These are phyloP conservation scores for Dorcus hopei DNA, from an alignment of 2,888 invertebrate species.

Conservation along the genomic window DNA sequence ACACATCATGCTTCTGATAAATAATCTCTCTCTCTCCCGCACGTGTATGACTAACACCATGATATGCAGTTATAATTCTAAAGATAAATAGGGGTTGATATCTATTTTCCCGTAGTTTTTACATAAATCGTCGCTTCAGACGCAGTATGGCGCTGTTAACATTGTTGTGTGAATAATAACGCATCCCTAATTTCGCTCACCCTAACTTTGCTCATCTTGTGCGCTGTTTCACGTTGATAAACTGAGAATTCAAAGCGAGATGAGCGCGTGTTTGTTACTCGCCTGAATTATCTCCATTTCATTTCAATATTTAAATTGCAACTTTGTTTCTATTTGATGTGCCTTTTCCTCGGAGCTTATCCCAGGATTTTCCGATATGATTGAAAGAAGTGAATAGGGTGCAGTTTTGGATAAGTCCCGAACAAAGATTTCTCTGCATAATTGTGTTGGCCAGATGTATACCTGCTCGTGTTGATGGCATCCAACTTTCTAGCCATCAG, in stretches of 20 bases:
- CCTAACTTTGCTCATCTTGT: constrained; percentile 7
- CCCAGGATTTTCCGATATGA: too few relatives aligned
- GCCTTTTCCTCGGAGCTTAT: too few relatives aligned
- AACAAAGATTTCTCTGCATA: too few relatives aligned
- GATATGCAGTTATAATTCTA: constrained; percentile 44
- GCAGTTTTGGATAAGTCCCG: too few relatives aligned
- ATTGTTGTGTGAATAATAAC: constrained; percentile 28
- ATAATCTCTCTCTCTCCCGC: constrained; percentile 28
- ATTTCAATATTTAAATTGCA: too few relatives aligned
- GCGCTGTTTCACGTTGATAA: constrained; percentile 27
- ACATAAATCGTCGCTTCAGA: constrained; percentile 36
- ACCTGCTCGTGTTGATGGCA: constrained; percentile 17
- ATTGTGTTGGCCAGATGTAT: not conserved
- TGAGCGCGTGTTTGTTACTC: constrained; percentile 10
- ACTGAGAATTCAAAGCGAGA: constrained; percentile 20
- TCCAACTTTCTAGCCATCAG: constrained; percentile 5
- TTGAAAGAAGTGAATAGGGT: too few relatives aligned
- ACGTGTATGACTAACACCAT: constrained; percentile 46
- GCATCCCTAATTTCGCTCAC: constrained; percentile 17
- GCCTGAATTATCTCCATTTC: constrained; percentile 11
- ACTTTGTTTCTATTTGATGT: too few relatives aligned
- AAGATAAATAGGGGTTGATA: constrained; percentile 47
- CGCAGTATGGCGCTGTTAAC: constrained; percentile 15
- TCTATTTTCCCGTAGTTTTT: constrained; percentile 41
- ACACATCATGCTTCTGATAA: constrained; percentile 37